Conservation (phyloP, 2,113 vertebrate species). For the Colius striatus region DNA sequence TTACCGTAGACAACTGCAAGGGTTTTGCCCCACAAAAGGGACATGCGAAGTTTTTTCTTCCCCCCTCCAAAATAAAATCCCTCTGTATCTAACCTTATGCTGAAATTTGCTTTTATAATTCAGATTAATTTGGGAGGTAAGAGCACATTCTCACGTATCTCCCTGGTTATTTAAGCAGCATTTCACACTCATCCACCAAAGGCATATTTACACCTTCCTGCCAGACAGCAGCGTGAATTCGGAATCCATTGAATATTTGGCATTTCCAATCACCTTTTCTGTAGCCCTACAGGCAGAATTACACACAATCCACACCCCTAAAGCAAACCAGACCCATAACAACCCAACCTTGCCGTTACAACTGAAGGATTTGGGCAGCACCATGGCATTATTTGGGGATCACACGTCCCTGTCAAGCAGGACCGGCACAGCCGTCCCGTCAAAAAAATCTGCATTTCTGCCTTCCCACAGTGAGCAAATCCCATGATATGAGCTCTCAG, state of each 20-base stretch:
- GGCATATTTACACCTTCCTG: neutral
- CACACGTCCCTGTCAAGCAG: accelerated
- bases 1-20: neutral
- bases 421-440: accelerated
- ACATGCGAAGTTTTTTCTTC: neutral
- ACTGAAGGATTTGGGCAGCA: accelerated
- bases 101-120: neutral
- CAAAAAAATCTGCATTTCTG: neutral
- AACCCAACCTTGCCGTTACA: neutral
- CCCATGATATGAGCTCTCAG: neutral
- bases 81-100: neutral
- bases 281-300: neutral
- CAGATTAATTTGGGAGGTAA: neutral
- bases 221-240: neutral
- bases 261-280: neutral
- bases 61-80: too few species aligned
- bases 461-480: neutral
- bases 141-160: neutral
- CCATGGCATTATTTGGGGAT: accelerated
- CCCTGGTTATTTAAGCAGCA: neutral
- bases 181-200: neutral
- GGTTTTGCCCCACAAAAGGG: neutral
- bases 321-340: neutral
- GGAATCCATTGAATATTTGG: neutral
- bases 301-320: neutral